These are phyloP conservation scores for Lysandra bellargus DNA, from an alignment of 2,888 invertebrate genomes.

Conservation along the genomic window DNA sequence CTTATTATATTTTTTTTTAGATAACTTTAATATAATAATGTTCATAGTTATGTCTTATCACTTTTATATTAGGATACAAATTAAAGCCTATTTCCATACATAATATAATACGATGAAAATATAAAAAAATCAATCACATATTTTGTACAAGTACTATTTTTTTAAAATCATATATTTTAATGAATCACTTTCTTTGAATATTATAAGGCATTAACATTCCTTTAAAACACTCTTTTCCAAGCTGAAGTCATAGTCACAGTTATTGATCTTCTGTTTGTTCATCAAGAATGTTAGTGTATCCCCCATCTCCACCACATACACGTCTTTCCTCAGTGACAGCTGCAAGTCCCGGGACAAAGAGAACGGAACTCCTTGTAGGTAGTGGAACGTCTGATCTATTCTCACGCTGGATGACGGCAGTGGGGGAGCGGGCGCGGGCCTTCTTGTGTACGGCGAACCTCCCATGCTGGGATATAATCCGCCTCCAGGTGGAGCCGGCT, in stretches of 20 bases:
- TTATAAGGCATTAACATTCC: constrained; percentile 56
- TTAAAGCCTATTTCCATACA: constrained; percentile 4
- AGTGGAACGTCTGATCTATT: constrained; percentile 65
- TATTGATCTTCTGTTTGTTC: constrained; percentile 64
- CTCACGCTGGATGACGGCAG: constrained; percentile 40
- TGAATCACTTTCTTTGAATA: neutral
- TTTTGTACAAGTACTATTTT: neutral
- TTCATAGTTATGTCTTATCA: neutral
- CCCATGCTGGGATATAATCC: constrained; percentile 63
- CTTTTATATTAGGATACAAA: constrained; percentile 1
- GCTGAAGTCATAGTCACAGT: constrained; percentile 76
- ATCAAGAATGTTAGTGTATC: constrained; percentile 77
- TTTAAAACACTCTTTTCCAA: constrained; percentile 78
- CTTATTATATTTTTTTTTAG: neutral
- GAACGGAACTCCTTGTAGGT: constrained; percentile 80
- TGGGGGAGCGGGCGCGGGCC: constrained; percentile 63
- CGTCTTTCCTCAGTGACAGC: constrained; percentile 69
- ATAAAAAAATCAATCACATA: neutral
- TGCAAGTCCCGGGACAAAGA: constrained; percentile 71
- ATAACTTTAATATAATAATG: neutral
- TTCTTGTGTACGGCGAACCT: constrained; percentile 52
- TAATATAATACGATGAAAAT: neutral
- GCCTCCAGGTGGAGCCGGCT: constrained; percentile 54
- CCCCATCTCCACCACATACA: constrained; percentile 70
- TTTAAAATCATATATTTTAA: neutral